phyloP scores from a whole-genome alignment of 1,140 invertebrate species.

The Glossosoma conforme region DNA sequence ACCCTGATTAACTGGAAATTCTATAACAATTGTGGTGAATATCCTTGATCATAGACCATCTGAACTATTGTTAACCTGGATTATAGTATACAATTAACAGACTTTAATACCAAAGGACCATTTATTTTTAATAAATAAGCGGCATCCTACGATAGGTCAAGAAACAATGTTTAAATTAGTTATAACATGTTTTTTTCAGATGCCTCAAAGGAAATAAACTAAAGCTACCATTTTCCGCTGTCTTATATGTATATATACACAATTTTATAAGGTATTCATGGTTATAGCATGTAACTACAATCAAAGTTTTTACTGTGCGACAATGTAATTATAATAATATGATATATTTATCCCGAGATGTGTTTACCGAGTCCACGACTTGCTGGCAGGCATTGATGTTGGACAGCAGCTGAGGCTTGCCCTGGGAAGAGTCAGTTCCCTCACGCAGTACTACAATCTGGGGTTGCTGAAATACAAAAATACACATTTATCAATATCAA shows the following conservation, averaged over 20 bases:
- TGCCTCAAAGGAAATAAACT: background rate
- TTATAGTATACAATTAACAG: too few species aligned
- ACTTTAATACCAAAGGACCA: too few species aligned
- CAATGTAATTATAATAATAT: too few species aligned
- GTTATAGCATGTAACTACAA: too few species aligned
- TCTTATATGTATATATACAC: background rate
- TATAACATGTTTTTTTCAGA: background rate
- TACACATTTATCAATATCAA: too few species aligned
- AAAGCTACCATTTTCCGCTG: background rate
- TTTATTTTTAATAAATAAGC: too few species aligned
- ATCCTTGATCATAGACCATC: too few species aligned
- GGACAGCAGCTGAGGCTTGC: slow-evolving; percentile 92
- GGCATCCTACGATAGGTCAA: too few species aligned
- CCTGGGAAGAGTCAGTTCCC: slow-evolving; percentile 95
- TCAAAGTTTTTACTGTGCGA: too few species aligned
- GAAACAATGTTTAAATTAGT: background rate
- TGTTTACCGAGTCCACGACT: slow-evolving; percentile 84
- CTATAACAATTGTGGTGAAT: too few species aligned
- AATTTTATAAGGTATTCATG: background rate
- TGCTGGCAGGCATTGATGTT: slow-evolving; percentile 99
- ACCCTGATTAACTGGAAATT: too few species aligned
- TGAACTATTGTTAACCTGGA: too few species aligned
- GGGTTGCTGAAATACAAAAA: slow-evolving; percentile 72
- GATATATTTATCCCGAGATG: background rate
- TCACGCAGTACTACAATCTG: slow-evolving; percentile 98